Base-by-base conservation (phyloP, 2,113 vertebrate genomes). In the Sebastes fasciatus region DNA sequence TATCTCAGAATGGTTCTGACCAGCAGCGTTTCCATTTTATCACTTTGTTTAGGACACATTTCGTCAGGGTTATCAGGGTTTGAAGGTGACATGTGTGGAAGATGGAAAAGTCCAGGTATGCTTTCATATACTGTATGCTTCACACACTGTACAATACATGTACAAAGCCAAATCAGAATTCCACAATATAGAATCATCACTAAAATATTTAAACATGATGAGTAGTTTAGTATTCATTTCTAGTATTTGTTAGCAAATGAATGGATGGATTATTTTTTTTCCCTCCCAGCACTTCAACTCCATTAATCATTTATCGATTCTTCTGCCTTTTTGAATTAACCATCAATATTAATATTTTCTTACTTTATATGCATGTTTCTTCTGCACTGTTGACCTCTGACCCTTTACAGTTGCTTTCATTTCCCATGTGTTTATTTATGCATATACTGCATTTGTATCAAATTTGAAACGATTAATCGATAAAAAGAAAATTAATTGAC, bases 331-430 rank as follows among this genome's bases (percentile, higher is more conserved):
- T 69, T 69, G 16, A 83, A 26, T 65, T 40, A 61, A 42, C 65
- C n/a, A 52, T 74, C 58, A 72, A 14, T 79, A 73, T 64, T 70
- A 61, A 74, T 84, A 45, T 60, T 60, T 40, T 10, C 19, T 11
- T 57, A 13, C 0, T 58, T 57, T 19, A 9, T n/a, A 23, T 48
- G 42, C 16, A 34, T 48, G 4, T 49, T 55, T 12, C 8, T 66
- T 34, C 23, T 77, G 19, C 74, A n/a, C 14, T 65, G 19, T 19
- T 19, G 23, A 34, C 16, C 17, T 67, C 34, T 34, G 45, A 14
- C 6, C 8, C 3, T 23, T 51, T 4, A 51, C 17, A 68, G 63
- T 14, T 68, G 14, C 19, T 23, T 42, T 4, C 17, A 43, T 40
- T 64, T 43, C 0, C 60, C 19, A 46, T 40, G 46, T 42, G 19